These are phyloP conservation scores for Eptatretus burgeri DNA, from an alignment of 2,113 vertebrate genomes.

Conservation along the genomic window DNA sequence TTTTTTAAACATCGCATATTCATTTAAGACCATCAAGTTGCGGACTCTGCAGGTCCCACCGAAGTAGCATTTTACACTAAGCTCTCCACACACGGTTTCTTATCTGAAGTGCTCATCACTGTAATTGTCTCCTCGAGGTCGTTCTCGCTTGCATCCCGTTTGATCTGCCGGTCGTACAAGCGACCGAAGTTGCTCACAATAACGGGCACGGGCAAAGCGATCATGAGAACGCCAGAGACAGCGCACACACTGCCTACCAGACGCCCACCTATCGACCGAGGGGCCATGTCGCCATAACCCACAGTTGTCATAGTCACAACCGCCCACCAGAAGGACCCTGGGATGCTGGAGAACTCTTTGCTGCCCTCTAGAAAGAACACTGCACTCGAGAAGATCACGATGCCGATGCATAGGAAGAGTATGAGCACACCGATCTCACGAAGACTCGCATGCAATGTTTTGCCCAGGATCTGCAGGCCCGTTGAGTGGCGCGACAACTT, in stretches of 20 bases:
- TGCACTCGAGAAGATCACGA: background rate
- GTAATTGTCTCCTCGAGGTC: too few relatives aligned
- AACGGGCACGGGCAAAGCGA: conserved; percentile 5
- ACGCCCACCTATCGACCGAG: background rate
- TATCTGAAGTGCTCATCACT: too few relatives aligned
- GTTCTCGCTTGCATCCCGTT: background rate
- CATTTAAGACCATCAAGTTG: too few relatives aligned
- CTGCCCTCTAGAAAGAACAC: background rate
- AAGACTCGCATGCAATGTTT: background rate
- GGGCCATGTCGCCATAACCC: conserved; percentile 2
- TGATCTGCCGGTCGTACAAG: conserved; percentile 4
- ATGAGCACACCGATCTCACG: background rate
- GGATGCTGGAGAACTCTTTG: background rate
- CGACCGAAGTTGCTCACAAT: conserved; percentile 1
- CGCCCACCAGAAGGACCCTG: background rate
- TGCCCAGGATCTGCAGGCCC: conserved; percentile 4
- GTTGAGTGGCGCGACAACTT: background rate
- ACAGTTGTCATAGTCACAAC: conserved; percentile 1
- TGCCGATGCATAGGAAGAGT: conserved; percentile 4
- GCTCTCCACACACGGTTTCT: too few relatives aligned
- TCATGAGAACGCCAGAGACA: conserved; percentile 1
- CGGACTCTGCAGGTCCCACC: too few relatives aligned
- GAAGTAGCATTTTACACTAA: too few relatives aligned
- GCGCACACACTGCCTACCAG: conserved; percentile 1
- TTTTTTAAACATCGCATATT: too few relatives aligned